phyloP scores from a whole-genome alignment of 2,113 vertebrate genomes.

The Panthera leo region DNA sequence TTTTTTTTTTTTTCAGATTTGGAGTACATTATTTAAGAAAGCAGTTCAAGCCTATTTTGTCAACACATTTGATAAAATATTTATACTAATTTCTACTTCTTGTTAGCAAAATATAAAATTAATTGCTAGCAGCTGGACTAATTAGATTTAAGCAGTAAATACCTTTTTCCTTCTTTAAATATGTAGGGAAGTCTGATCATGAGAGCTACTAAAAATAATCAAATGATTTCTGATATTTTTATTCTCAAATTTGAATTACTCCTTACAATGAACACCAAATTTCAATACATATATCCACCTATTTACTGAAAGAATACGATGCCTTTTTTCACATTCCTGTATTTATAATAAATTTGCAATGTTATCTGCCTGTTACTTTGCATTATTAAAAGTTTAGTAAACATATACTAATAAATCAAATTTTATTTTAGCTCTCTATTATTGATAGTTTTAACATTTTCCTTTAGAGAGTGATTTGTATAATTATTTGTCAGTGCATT shows the following conservation, averaged over 20 bases:
- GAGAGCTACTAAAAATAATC: not conserved
- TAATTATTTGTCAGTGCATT: slow-evolving; percentile 39
- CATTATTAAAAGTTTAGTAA: not conserved
- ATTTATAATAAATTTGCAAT: slow-evolving; percentile 39
- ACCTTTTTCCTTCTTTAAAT: slow-evolving; percentile 17
- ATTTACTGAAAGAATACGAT: not conserved
- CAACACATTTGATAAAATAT: slow-evolving; percentile 41
- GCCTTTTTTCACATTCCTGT: not conserved
- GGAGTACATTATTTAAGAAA: slow-evolving; percentile 38
- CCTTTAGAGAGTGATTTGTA: not conserved
- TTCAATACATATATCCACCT: not conserved
- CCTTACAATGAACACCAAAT: not conserved
- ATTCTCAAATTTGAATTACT: slow-evolving; percentile 32
- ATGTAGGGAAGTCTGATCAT: not conserved
- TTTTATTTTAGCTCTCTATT: slow-evolving; percentile 43
- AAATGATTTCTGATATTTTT: not conserved
- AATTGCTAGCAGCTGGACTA: slow-evolving; percentile 6
- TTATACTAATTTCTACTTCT: slow-evolving; percentile 43
- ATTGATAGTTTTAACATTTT: slow-evolving; percentile 23
- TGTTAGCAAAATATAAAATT: slow-evolving; percentile 52
- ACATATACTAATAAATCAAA: slow-evolving; percentile 12
- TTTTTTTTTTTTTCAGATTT: not conserved
- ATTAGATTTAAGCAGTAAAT: slow-evolving; percentile 23
- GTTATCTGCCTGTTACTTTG: slow-evolving; percentile 9
- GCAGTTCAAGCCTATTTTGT: slow-evolving; percentile 21